A percentile compares a stretch with the other conserved stretches of the same genome.
Conservation (phyloP, 2,113 vertebrate genomes). For the Scolopax mira region DNA sequence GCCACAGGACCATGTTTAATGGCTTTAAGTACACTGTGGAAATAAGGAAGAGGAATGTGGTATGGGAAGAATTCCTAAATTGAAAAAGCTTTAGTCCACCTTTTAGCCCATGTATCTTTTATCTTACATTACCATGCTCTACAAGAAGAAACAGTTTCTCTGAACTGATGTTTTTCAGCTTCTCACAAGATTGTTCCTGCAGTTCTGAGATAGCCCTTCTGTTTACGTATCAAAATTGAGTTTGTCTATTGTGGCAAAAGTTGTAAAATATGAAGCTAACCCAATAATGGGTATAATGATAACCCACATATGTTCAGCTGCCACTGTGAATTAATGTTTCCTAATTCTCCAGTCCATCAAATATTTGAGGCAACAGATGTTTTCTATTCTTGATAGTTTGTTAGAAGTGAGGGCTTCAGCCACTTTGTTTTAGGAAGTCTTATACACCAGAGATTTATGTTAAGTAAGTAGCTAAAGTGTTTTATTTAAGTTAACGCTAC, state of each 20-base stretch:
- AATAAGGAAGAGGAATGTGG: not conserved
- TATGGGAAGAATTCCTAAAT: not conserved
- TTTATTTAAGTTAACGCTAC: not conserved
- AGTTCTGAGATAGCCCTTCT: not conserved
- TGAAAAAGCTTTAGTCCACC: not conserved
- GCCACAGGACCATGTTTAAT: conserved; percentile 25
- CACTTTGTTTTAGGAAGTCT: not conserved
- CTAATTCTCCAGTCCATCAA: not conserved
- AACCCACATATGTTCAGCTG: not conserved
- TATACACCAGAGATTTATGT: not conserved
- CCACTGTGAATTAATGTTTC: not conserved
- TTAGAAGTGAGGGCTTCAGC: not conserved
- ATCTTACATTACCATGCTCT: not conserved
- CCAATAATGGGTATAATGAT: not conserved
- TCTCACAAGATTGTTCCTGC: not conserved
- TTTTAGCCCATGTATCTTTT: not conserved
- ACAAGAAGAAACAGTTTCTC: not conserved
- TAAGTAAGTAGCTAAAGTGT: not conserved
- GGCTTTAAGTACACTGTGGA: conserved; percentile 19
- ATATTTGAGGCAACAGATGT: not conserved
- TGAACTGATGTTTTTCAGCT: not conserved
- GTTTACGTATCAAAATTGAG: not conserved
- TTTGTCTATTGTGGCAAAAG: not conserved
- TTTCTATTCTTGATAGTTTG: not conserved
- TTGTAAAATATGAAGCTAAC: not conserved